Base-by-base conservation (phyloP, 2,113 vertebrate species). In the Clarias batrachus region DNA sequence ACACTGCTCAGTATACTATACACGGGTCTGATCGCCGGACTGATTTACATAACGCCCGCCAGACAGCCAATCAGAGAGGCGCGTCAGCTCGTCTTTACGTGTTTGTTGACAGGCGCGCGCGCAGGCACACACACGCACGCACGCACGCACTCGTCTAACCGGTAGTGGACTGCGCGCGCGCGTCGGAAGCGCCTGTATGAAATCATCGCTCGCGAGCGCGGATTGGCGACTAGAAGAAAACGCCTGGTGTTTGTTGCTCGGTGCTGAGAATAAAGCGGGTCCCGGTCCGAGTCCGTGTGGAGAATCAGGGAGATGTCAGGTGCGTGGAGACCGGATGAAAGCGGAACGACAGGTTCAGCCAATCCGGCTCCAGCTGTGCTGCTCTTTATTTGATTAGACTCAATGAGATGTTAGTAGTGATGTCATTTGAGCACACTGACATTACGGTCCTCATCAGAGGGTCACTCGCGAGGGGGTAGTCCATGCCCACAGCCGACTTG, bases 51-150 rank as follows among this genome's bases (percentile, higher is more conserved):
- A 84, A 74, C 83, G 30, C 70, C 21, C 21, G 21, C 4, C 54
- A 27, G 13, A 60, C 83, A 84, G 56, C 83, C 83, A 84, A 84
- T 84, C 83, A 79, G 62, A 85, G 16, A 7, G 73, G 25, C 13
- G 57, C 70, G 23, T 54, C 83, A 17, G 17, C 82, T 4, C 23
- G 56, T 25, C n/a, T 78, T 65, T 78, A 79, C 65, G 77, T 56
- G 65, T 80, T 80, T 79, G 63, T 68, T 79, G 84, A 86, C 52
- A 70, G 85, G 76, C 27, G 76, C 57, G 37, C 73, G 33, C 23
- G 41, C 73, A 9, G 13, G 4, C 83, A 1, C 83, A 0, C 30
- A 0, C 33, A 73, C 30, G 16, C 14, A 41, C 70, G 13, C 71
- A 74, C 19, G 1, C 77, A 59, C 52, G 23, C 78, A 25, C 30